Conservation (phyloP, 2,888 invertebrate species). For the Panzeria rudis region DNA sequence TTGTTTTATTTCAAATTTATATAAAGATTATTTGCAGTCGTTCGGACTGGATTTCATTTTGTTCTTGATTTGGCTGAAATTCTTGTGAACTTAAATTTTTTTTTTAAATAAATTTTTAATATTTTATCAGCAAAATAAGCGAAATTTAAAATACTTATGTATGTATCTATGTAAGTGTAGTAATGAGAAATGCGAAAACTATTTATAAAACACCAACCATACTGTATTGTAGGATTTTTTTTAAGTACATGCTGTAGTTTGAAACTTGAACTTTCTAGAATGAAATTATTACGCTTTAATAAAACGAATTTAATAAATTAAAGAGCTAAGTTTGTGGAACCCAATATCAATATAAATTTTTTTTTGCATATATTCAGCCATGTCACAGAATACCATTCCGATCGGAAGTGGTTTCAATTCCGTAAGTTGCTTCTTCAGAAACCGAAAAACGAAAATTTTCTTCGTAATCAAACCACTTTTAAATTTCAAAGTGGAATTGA, state of each 20-base stretch:
- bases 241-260: neutral
- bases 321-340: no score
- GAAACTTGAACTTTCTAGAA: neutral
- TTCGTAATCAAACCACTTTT: no score
- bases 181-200: neutral
- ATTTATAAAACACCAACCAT: neutral
- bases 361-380: no score
- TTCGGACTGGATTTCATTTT: conserved; percentile 32
- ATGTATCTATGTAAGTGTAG: no score
- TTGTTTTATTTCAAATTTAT: conserved; percentile 28
- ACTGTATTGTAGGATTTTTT: no score
- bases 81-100: neutral
- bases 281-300: neutral
- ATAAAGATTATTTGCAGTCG: conserved; percentile 51
- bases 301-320: neutral
- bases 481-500: no score
- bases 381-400: no score
- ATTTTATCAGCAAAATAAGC: conserved; percentile 50
- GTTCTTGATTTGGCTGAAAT: conserved; percentile 21
- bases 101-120: conserved; percentile 30
- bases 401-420: no score
- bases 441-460: no score
- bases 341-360: no score
- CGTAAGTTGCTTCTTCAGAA: no score
- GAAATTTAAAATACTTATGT: neutral